Conservation (phyloP, 2,113 vertebrate species). For the Caranx ignobilis region DNA sequence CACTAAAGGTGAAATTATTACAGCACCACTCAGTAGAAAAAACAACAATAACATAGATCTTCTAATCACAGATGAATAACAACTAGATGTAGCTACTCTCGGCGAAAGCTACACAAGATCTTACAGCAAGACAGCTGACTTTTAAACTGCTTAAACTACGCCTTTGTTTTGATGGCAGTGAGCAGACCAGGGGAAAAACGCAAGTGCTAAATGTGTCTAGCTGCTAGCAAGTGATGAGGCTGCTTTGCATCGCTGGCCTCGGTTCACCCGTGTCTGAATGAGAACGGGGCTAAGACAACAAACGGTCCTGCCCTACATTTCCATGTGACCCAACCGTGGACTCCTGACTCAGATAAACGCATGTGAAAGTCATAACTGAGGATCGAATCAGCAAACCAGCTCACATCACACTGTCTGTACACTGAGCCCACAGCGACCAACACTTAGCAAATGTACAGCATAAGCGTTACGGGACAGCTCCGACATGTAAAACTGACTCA, state of each 20-base stretch:
- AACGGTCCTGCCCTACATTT: not conserved
- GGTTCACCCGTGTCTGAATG: not conserved
- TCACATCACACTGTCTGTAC: not conserved
- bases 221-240: not conserved
- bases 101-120: not conserved
- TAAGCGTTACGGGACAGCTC: not conserved
- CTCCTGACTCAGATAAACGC: not conserved
- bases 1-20: too few relatives aligned
- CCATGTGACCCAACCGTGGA: constrained; percentile 5
- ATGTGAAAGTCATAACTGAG: constrained; percentile 11
- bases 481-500: not conserved
- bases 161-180: not conserved
- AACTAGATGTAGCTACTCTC: too few relatives aligned
- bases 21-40: too few relatives aligned
- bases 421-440: not conserved
- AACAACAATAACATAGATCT: too few relatives aligned
- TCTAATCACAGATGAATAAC: too few relatives aligned
- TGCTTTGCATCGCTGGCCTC: not conserved
- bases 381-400: constrained; percentile 4
- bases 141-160: not conserved
- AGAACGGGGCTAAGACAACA: constrained; percentile 4
- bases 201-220: not conserved
- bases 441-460: not conserved
- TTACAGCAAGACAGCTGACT: not conserved
- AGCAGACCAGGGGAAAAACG: not conserved